Base-by-base conservation (phyloP, 2,888 invertebrate species). In the Drosophila pseudotakahashii region DNA sequence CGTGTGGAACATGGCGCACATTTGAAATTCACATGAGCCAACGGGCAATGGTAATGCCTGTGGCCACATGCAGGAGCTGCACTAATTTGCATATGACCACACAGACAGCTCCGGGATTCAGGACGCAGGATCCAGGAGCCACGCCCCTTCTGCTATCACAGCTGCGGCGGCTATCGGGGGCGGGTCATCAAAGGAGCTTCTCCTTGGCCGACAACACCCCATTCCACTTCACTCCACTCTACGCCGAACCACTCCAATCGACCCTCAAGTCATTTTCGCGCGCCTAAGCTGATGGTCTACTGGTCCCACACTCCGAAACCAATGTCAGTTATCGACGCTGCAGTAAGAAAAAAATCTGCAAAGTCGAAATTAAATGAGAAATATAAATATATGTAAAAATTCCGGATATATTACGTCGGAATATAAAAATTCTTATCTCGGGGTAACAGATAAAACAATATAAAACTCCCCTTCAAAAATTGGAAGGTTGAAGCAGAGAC, bases 1-100 rank as follows among this genome's bases (percentile, higher is more conserved):
- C 44, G 6, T n/a, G 44, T 9, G 42, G 23, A 54, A 66, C 53
- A 67, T 45, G 68, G 42, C n/a, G 59, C 66, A 66, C 81, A 84
- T 80, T 80, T 80, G 85, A 76, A 80, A 67, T 80, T 80, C 85
- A 80, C 85, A 79, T 79, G 77, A 79, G 85, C 34, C 52, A 52
- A 19, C 68, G 59, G 57, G 78, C 68, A 79, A 81, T 76, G 85
- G 78, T 70, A 79, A 81, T 76, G 85, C 60, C 62, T 78, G 67
- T 76, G 81, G 78, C 79, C 79, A 81, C 63, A 70, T 51, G 47
- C 47, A 67, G 69, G 57, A 67, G 67, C 58, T 61, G 48, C 53
- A 72, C 60, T 53, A 62, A 70, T 70, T 70, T 70, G 69, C 69
- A 70, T 70, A 69, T 47, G 48, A 62, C 62, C 72, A 47, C 45